A percentile compares a stretch with the other conserved stretches of the same genome.
Conservation (phyloP, 2,797 vertebrate species). For the Phrynocephalus forsythii region DNA sequence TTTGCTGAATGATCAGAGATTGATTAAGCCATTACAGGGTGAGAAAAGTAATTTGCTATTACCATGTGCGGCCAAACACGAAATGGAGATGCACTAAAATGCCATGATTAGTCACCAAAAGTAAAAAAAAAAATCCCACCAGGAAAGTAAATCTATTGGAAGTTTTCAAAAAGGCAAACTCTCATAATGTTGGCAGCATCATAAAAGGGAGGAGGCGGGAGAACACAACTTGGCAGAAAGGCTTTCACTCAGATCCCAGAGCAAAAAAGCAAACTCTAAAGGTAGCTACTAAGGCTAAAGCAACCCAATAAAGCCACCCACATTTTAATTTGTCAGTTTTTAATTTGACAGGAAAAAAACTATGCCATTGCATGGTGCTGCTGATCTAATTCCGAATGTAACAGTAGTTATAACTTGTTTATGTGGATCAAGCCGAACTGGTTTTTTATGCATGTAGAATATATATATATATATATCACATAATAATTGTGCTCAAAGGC, state of each 20-base stretch:
- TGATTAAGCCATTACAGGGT: slow-evolving; percentile 1
- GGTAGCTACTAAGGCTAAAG: slow-evolving; percentile 42
- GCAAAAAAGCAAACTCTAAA: slow-evolving; percentile 32
- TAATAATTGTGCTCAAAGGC: slow-evolving; percentile 53
- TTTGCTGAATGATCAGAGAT: slow-evolving; percentile 17
- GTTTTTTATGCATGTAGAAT: slow-evolving; percentile 37
- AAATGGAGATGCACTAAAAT: slow-evolving; percentile 10
- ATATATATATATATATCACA: slow-evolving; percentile 21
- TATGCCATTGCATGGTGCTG: neutral
- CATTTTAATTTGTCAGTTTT: slow-evolving; percentile 47
- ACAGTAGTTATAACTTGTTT: slow-evolving; percentile 32
- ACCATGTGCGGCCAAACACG: slow-evolving; percentile 4
- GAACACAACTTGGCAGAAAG: slow-evolving; percentile 11
- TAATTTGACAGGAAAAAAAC: slow-evolving; percentile 15
- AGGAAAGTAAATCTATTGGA: neutral
- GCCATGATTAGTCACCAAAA: slow-evolving; percentile 22
- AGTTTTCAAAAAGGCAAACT: slow-evolving; percentile 5
- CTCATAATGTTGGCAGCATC: slow-evolving; percentile 4
- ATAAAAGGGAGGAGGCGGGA: neutral
- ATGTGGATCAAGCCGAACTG: slow-evolving; percentile 15
- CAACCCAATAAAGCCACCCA: slow-evolving; percentile 43
- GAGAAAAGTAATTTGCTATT: slow-evolving; percentile 26
- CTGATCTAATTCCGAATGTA: slow-evolving; percentile 45
- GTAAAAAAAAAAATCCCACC: neutral
- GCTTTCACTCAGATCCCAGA: neutral